Evolutionary conservation across 1,140 invertebrate genomes (phyloP), one percentile per base, ranked within the genome.

Genomic region (Heliconius congener): DNA sequence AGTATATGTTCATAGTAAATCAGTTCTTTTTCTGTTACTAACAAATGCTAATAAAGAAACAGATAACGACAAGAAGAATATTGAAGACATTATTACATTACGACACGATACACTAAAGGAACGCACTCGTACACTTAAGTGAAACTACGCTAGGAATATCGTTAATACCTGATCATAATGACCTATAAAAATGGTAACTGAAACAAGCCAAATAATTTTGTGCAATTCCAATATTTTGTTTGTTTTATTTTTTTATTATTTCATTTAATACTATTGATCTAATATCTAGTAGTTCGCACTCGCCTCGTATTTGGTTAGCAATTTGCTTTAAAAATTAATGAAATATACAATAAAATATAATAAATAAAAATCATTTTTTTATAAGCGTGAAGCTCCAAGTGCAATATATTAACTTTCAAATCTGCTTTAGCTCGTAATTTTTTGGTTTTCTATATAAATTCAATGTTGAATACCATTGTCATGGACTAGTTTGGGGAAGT

Each of bases 161-260:
- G 82, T 85, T 73, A 83, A 86, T 89, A 89, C 71, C 76, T 74
- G 73, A 57, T 83, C 85, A 88, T 81, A 82, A 79, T 78, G 74
- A 66, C 23, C 19, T n/a, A 39, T 39, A 23, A 8, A 87, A 87
- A 82, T 89, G 88, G 90, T 90, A 91, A 90, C 88, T 89, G 81
- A 84, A 84, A 66, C 80, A 72, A 85, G 73, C 73, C 6, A 9
- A 50, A 50, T 71, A 52, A 70, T 75, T 84, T 87, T 84, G 84
- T 86, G 85, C 85, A 85, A 80, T 79, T 60, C 11, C 19, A 76
- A 72, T 70, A 34, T 57, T 57, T 57, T 71, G n/a, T 6, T 39
- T 42, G 34, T 23, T 42, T 16, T 37, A 37, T 8, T 39, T 8
- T 8, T 46, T 37, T 6, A n/a, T n/a, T 72, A 72, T 39, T 39